Conservation (phyloP, 2,888 invertebrate genomes). For the Apotomis capreana region DNA sequence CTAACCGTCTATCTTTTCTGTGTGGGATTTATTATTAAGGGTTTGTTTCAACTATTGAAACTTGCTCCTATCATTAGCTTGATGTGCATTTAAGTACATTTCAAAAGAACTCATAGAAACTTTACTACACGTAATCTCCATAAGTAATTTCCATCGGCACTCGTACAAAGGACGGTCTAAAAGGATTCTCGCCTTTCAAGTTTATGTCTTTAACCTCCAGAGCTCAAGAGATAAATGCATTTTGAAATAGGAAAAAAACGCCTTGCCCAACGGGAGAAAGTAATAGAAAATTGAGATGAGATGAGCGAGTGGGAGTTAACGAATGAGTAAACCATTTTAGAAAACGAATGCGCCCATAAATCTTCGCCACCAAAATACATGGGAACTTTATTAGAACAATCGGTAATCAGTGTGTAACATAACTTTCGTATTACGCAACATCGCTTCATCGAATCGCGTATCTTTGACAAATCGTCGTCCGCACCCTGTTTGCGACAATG, state of each 20-base stretch:
- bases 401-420: slow-evolving; percentile 41
- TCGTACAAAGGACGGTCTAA: slow-evolving; percentile 17
- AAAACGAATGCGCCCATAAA: slow-evolving; percentile 39
- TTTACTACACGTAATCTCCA: slow-evolving; percentile 29
- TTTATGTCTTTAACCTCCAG: slow-evolving; percentile 30
- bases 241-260: slow-evolving; percentile 35
- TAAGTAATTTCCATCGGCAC: slow-evolving; percentile 31
- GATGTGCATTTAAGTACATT: slow-evolving; percentile 27
- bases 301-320: slow-evolving; percentile 40
- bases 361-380: slow-evolving; percentile 38
- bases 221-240: slow-evolving; percentile 27
- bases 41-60: slow-evolving; percentile 15
- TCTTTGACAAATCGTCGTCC: slow-evolving; percentile 40
- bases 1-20: background rate
- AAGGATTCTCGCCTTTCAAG: slow-evolving; percentile 25
- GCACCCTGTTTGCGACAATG: slow-evolving; percentile 40
- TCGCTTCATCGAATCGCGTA: slow-evolving; percentile 29
- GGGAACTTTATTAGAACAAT: slow-evolving; percentile 42
- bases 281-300: slow-evolving; percentile 38
- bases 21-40: slow-evolving; percentile 21
- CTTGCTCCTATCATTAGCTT: slow-evolving; percentile 17
- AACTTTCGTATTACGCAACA: slow-evolving; percentile 40
- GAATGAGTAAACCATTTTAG: slow-evolving; percentile 43
- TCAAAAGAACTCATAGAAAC: slow-evolving; percentile 29
- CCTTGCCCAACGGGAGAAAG: slow-evolving; percentile 34